Base-by-base conservation (phyloP, 2,888 invertebrate genomes). In the Trachelus iudaicus region DNA sequence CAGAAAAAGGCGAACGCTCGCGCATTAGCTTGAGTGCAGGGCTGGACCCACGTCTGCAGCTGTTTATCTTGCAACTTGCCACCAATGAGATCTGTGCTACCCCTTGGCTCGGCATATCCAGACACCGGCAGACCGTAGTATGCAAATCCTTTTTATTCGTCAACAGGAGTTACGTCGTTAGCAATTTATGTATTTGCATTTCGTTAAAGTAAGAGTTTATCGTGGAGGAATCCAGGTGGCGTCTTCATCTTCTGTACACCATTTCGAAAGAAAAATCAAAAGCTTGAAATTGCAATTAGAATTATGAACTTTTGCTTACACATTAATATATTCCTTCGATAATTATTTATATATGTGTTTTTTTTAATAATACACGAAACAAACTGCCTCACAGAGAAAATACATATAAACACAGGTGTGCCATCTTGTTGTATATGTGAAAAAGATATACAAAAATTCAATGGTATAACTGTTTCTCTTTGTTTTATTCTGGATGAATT, bases 11-110 rank as follows among this genome's bases (percentile, higher is more conserved):
- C 23, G 76, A 77, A 77, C 79, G 76, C 71, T 71, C 73, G 75
- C 33, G 79, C 79, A 80, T 82, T 82, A 82, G 76, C 74, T 68
- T 77, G 73, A 79, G 79, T 76, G 80, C 77, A 68, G 75, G 69
- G 74, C 75, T 76, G 69, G 75, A 79, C 68, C 74, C 75, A 79
- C 76, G 79, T 81, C 78, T 78, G 76, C 74, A 75, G 69, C 73
- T 82, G 81, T 81, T 84, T 83, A 82, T 81, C 81, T 81, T 80
- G 79, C 79, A 78, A 80, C 80, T 80, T 79, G 81, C 75, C 78
- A 79, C 79, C 82, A 77, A 80, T 79, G 80, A 81, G 82, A 78
- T 75, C 40, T 15, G 34, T 71, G 15, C 30, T 71, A 34, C 56
- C 56, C 23, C 56, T 56, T 9, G 23, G 56, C 56, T 23, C 56